Evolutionary conservation across 1,140 invertebrate species (phyloP).

Genomic region (Drosophila simulans): DNA sequence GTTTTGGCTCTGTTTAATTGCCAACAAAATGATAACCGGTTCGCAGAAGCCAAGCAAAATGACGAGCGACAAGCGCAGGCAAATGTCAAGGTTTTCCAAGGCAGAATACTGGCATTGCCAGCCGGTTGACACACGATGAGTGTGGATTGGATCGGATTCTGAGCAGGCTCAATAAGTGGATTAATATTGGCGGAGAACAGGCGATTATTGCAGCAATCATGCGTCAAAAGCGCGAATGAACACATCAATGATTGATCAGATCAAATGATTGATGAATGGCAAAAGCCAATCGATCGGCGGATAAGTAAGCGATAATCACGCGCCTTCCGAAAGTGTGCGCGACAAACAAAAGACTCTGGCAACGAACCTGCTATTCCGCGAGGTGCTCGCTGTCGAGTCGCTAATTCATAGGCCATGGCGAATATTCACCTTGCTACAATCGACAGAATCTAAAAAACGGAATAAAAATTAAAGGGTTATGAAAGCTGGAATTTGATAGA

Average conservation of each 20-base stretch:
- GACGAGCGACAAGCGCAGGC: constrained; percentile 35
- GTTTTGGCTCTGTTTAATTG: constrained; percentile 58
- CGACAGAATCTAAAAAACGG: too few species aligned
- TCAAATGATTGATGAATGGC: constrained; percentile 7
- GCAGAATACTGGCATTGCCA: constrained; percentile 47
- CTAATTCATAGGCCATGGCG: constrained; percentile 6
- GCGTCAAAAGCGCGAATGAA: constrained; percentile 13
- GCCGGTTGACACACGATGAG: constrained; percentile 43
- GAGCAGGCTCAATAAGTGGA: constrained; percentile 8
- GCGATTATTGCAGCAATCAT: constrained; percentile 24
- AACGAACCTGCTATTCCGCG: constrained; percentile 22
- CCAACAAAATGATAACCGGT: constrained; percentile 58
- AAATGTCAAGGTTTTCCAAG: constrained; percentile 68
- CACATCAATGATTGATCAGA: constrained; percentile 7
- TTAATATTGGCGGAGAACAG: constrained; percentile 5
- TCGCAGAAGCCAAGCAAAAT: constrained; percentile 38
- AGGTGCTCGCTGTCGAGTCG: constrained; percentile 5
- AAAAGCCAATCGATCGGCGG: constrained; percentile 1
- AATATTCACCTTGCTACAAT: too few species aligned
- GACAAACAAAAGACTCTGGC: constrained; percentile 46
- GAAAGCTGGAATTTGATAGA: neutral
- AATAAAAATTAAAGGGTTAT: too few species aligned
- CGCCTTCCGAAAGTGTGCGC: constrained; percentile 29
- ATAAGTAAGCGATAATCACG: constrained; percentile 5
- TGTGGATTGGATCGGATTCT: constrained; percentile 7